Evolutionary conservation across 2,888 invertebrate genomes (phyloP), one percentile per base, ranked within the genome.

Genomic region (Nowickia ferox): DNA sequence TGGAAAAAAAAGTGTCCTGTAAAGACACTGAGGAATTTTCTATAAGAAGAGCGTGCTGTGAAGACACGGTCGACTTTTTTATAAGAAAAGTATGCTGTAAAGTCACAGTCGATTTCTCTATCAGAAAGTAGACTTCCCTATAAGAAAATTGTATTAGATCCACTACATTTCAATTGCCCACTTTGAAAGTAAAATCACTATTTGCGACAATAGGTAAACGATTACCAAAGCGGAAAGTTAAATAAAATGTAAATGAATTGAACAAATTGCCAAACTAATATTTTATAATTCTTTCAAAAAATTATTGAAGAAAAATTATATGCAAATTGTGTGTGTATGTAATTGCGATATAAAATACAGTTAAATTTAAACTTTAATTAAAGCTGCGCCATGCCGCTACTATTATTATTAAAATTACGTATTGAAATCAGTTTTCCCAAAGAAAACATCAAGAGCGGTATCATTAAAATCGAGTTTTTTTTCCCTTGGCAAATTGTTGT

Each of bases 341-440:
- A 59, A 40, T 40, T 63, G 44, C 10, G 69, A 63, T 63, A 65
- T n/a, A 53, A 78, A 65, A 78, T 15, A 53, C 61, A 38, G 69
- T 78, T 74, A 42, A 68, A 59, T 68, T 82, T 71, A 42, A 71
- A 44, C 69, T 71, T 65, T 63, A 76, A 82, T 82, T 76, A 82
- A 76, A 82, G 82, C 76, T 53, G 1, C 11, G 19, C 63, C 40
- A 80, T 68, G 81, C 84, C 84, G 84, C 84, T 81, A 72, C 77
- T 81, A 76, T 84, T 81, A 84, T 84, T 81, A 72, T 15, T 19
- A 42, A 68, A 66, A 80, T 59, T 57, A 40, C 13, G 9, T 40
- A 57, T 72, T 51, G 42, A 71, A 82, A 77, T 76, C 13, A 46
- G 48, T 69, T 55, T 83, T 48, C 13, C 63, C 42, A 77, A 77